Base-by-base conservation (phyloP, 2,888 invertebrate species). In the Blastobasis lacticolella region DNA sequence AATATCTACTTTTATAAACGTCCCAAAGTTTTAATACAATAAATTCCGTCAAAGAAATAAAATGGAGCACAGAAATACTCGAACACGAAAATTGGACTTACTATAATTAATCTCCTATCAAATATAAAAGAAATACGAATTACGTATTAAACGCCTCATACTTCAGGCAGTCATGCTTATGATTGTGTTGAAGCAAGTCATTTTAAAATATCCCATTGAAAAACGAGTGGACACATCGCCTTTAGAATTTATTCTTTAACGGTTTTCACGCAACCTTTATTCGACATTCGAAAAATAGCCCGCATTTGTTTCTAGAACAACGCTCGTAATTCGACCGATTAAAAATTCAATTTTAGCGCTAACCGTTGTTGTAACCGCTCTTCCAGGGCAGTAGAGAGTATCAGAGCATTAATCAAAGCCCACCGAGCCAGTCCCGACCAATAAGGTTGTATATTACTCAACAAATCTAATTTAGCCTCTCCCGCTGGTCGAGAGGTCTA, bases 391-490 rank as follows among this genome's bases (percentile, higher is more conserved):
- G 10, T 45, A 36, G 45, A 46, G 23, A 23, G 23, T 23, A 23
- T 23, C 23, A 23, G 23, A 36, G 46, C 76, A 78, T 78, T 77
- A 76, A 78, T 78, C 77, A 78, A 71, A 60, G 60, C 60, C 59
- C 65, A 65, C 67, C 69, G 64, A 69, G 67, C 65, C 61, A 71
- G 77, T 76, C 78, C 60, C 54, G 60, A 64, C 74, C 78, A 75
- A 78, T 76, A 78, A 74, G 67, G 73, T 61, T 70, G 68, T 74
- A 68, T 75, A 77, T 78, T 77, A 78, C 77, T 77, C 78, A 75
- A 69, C 62, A 66, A 75, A 77, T 77, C 77, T 77, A 77, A 77
- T 77, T 77, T 76, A 70, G 72, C 62, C 65, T 64, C 69, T 72
- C 69, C 61, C 63, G 56, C 53, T 43, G 64, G 65, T 70, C 70